Conservation (phyloP, 2,797 vertebrate species). For the Streptopelia turtur region DNA sequence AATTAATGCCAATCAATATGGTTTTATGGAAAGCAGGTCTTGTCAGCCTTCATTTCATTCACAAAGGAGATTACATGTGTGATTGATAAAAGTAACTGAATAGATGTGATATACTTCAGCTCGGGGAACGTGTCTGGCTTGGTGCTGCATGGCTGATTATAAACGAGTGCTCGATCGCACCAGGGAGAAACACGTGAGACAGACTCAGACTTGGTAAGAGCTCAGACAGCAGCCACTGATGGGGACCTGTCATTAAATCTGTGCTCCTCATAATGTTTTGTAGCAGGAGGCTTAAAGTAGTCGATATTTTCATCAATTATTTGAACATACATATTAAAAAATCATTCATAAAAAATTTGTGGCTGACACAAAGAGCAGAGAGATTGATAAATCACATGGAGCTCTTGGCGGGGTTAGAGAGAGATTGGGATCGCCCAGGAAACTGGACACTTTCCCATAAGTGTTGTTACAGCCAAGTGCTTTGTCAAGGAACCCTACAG, state of each 20-base stretch:
- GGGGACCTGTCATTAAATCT: background rate
- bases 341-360: background rate
- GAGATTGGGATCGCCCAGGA: background rate
- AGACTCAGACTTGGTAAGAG: background rate
- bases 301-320: conserved; percentile 31
- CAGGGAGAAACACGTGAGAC: background rate
- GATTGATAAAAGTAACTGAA: background rate
- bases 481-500: background rate
- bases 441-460: background rate
- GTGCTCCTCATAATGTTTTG: background rate
- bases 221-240: background rate
- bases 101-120: conserved; percentile 3
- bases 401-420: background rate
- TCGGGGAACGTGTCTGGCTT: background rate
- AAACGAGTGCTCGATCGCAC: background rate
- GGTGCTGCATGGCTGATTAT: background rate
- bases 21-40: background rate
- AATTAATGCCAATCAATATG: background rate
- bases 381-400: background rate
- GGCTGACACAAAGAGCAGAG: background rate
- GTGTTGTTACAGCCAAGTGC: background rate
- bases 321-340: background rate
- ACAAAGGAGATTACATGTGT: background rate
- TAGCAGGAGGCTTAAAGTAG: conserved; percentile 3
- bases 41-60: background rate